phyloP scores from a whole-genome alignment of 2,113 vertebrate species.

The Cryptoleucopteryx plumbea region DNA sequence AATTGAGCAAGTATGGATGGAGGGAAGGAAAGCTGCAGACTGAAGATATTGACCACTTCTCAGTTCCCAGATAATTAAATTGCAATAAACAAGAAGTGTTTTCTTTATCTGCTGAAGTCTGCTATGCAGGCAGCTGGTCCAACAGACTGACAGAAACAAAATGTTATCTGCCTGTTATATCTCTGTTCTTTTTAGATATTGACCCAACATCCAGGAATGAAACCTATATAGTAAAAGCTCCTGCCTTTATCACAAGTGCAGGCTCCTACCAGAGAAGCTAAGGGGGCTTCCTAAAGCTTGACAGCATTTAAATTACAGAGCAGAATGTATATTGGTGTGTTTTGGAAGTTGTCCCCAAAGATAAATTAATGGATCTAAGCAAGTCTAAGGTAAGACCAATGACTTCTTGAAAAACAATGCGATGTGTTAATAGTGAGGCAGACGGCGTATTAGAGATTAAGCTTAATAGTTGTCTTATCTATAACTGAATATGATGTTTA shows the following conservation, averaged over 20 bases:
- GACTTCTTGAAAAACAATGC: not conserved
- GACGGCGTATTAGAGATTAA: fast-evolving
- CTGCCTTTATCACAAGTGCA: not conserved
- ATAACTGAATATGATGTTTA: not conserved
- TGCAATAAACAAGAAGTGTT: not conserved
- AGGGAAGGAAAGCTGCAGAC: not conserved
- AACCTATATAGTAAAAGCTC: not conserved
- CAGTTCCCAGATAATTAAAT: not conserved
- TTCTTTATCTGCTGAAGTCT: not conserved
- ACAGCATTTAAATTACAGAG: not conserved
- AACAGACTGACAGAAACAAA: not conserved
- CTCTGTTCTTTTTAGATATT: not conserved
- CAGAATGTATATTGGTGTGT: not conserved
- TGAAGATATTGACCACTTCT: not conserved
- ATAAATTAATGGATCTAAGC: not conserved
- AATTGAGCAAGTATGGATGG: not conserved
- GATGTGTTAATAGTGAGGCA: not conserved
- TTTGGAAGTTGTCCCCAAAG: not conserved
- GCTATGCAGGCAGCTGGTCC: not conserved
- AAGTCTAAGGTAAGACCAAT: not conserved
- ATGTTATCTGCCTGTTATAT: not conserved
- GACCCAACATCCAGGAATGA: not conserved
- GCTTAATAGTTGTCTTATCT: not conserved
- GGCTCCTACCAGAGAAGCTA: not conserved
- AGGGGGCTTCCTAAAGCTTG: not conserved